Evolutionary conservation across 2,113 vertebrate genomes (phyloP).

Genomic region (Pyrgilauda ruficollis): DNA sequence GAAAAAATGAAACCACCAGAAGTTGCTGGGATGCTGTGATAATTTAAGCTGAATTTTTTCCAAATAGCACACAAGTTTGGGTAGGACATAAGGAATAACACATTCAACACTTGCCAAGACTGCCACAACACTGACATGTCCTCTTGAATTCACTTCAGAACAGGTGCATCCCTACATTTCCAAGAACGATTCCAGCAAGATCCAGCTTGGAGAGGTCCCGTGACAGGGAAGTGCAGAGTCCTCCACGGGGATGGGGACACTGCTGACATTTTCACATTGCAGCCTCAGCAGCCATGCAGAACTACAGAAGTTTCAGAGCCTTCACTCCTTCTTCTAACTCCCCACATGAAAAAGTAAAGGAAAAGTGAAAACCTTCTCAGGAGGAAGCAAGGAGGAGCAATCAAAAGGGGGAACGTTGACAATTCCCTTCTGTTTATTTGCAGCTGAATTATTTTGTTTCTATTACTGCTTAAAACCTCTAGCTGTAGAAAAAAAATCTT

Average conservation of each 20-base stretch:
- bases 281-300: not conserved
- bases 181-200: not conserved
- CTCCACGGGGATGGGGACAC: not conserved
- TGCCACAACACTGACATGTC: not conserved
- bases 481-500: not conserved
- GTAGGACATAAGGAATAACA: not conserved
- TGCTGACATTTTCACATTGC: not conserved
- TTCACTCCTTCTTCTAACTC: not conserved
- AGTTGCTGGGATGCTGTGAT: not conserved
- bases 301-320: not conserved
- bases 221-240: rapidly evolving
- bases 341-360: not conserved
- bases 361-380: not conserved
- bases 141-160: not conserved
- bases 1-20: not conserved
- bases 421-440: not conserved
- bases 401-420: not conserved
- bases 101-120: not conserved
- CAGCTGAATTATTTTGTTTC: not conserved
- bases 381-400: not conserved
- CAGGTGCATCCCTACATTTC: not conserved
- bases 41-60: slow-evolving; percentile 31
- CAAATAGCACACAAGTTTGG: not conserved
- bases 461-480: not conserved
- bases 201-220: not conserved